Conservation (phyloP, 2,113 vertebrate species). For the Engystomops pustulosus region DNA sequence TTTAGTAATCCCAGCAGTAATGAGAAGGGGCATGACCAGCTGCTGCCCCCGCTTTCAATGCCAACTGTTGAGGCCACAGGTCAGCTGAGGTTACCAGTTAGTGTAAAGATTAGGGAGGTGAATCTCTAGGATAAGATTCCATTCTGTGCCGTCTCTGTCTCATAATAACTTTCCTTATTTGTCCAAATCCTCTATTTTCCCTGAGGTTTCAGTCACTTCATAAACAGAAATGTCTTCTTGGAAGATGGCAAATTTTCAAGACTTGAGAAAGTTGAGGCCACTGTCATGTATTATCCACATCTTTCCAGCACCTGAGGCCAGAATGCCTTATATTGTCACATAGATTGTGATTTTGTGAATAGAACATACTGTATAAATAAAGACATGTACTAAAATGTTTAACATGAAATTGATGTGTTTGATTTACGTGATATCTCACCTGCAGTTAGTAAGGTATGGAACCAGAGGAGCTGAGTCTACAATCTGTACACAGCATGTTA, state of each 20-base stretch:
- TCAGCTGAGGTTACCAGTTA: slow-evolving; percentile 28
- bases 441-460: no score
- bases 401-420: neutral
- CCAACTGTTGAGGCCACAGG: neutral
- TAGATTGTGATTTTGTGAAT: slow-evolving; percentile 12
- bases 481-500: no score
- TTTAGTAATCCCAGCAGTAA: neutral
- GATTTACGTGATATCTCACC: no score
- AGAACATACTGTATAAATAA: slow-evolving; percentile 2
- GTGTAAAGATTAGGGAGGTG: neutral
- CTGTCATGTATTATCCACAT: slow-evolving; percentile 20
- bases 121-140: slow-evolving; percentile 11
- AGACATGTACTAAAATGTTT: neutral
- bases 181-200: neutral
- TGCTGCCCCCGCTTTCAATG: neutral
- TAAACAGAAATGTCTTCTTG: slow-evolving; percentile 19
- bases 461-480: no score
- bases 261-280: neutral
- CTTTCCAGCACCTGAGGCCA: slow-evolving; percentile 6
- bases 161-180: slow-evolving; percentile 8
- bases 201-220: slow-evolving; percentile 27
- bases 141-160: slow-evolving; percentile 32
- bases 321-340: neutral
- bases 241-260: neutral
- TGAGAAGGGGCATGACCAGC: neutral